A percentile compares a stretch with the other conserved stretches of the same genome.
Evolutionary conservation across 2,888 invertebrate species (phyloP).

Genomic region (Cataglyphis cursor): DNA sequence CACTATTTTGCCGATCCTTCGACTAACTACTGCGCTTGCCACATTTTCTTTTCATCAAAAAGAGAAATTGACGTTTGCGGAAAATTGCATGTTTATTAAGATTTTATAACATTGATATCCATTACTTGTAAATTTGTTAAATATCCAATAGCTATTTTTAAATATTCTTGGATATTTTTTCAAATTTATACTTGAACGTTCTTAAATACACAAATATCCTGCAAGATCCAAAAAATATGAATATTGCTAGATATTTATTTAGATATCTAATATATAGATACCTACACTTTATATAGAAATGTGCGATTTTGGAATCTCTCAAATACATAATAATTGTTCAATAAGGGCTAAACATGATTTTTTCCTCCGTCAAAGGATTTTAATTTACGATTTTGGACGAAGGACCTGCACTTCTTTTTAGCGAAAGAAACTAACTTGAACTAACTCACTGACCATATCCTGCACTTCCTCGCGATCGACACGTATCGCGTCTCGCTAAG

Average conservation of each 20-base stretch:
- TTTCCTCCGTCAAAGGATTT: neutral
- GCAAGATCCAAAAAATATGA: constrained; percentile 7
- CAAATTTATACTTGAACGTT: neutral
- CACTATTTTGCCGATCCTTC: constrained; percentile 7
- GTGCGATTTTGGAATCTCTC: neutral
- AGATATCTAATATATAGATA: constrained; percentile 14
- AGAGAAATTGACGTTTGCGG: neutral
- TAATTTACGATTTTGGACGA: neutral
- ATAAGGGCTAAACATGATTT: constrained; percentile 6
- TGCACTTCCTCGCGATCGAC: constrained; percentile 54
- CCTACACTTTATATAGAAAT: neutral
- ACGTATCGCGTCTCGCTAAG: constrained; percentile 49
- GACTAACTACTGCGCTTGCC: neutral
- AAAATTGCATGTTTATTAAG: constrained; percentile 7
- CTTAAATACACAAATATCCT: neutral
- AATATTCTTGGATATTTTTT: constrained; percentile 10
- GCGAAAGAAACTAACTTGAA: constrained; percentile 27
- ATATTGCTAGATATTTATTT: neutral
- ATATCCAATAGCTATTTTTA: constrained; percentile 10
- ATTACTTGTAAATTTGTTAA: constrained; percentile 22
- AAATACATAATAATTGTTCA: neutral
- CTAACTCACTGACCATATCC: constrained; percentile 18
- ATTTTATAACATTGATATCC: neutral
- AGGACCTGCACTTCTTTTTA: constrained; percentile 1
- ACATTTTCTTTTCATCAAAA: neutral